A percentile compares a stretch with the other conserved stretches of the same genome.
These are phyloP conservation scores for Drosophila affinis DNA, from an alignment of 2,888 invertebrate species.

Conservation along the genomic window DNA sequence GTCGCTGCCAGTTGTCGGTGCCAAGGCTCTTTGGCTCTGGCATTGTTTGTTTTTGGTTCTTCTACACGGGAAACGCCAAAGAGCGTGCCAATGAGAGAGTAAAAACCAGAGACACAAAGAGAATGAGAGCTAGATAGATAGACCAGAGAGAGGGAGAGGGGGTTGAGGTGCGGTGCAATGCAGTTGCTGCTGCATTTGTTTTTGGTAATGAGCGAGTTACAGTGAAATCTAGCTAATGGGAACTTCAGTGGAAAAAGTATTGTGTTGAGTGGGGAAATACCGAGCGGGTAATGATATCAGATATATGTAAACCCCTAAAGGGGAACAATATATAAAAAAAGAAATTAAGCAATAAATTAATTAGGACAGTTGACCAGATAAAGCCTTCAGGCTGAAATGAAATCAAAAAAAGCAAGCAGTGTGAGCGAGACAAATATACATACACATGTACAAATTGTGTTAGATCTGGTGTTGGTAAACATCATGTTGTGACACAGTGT, in stretches of 20 bases:
- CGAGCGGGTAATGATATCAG: no score
- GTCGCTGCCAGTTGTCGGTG: constrained; percentile 66
- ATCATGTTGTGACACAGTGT: no score
- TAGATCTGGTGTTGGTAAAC: no score
- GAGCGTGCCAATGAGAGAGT: constrained; percentile 33
- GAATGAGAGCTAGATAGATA: constrained; percentile 9
- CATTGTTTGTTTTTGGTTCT: constrained; percentile 74
- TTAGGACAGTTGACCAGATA: no score
- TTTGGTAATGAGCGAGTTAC: constrained; percentile 32
- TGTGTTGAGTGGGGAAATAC: not conserved
- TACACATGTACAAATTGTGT: no score
- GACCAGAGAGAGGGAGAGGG: not conserved
- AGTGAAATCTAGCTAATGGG: constrained; percentile 2
- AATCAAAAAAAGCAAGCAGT: no score
- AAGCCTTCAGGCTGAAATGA: no score
- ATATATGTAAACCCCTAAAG: no score
- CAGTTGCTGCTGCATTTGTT: constrained; percentile 29
- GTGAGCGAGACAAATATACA: no score
- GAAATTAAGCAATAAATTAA: no score
- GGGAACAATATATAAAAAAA: no score
- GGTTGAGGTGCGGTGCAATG: not conserved
- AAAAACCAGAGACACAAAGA: not conserved
- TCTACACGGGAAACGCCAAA: constrained; percentile 42
- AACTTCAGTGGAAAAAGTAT: not conserved
- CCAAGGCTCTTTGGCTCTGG: constrained; percentile 71